A percentile compares a stretch with the other conserved stretches of the same genome.
Conservation (phyloP, 2,888 invertebrate genomes). For the Meteorus colon region DNA sequence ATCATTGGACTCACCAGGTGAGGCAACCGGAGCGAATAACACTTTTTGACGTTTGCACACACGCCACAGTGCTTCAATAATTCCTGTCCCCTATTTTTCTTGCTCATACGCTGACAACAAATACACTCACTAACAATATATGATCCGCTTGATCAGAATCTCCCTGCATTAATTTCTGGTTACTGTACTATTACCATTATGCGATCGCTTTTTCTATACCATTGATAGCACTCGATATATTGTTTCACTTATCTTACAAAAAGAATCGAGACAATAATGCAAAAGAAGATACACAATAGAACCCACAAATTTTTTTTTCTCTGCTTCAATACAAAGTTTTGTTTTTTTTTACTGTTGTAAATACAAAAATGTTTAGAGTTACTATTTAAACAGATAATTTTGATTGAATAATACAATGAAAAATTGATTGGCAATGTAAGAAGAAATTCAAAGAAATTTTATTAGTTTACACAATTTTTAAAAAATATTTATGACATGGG, state of each 20-base stretch:
- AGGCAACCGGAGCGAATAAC: conserved; percentile 64
- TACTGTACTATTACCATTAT: conserved; percentile 39
- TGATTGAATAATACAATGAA: no score
- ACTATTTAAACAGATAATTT: no score
- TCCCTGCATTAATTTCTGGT: conserved; percentile 65
- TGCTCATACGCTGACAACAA: conserved; percentile 40
- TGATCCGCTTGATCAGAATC: conserved; percentile 66
- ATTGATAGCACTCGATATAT: conserved; percentile 56
- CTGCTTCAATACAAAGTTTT: neutral
- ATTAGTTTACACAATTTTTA: no score
- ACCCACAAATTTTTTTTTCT: neutral
- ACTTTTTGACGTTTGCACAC: conserved; percentile 67
- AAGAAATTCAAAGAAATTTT: no score
- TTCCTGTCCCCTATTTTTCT: conserved; percentile 2
- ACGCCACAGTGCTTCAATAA: conserved; percentile 61
- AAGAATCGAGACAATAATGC: neutral
- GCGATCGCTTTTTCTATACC: conserved; percentile 22
- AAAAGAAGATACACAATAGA: neutral
- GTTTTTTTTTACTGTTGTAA: no score
- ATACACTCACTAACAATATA: conserved; percentile 57
- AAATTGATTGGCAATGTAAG: no score
- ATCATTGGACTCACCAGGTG: conserved; percentile 60
- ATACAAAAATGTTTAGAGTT: no score
- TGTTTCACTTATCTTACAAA: conserved; percentile 51
- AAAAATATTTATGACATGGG: no score